Evolutionary conservation across 2,797 vertebrate genomes (phyloP).

Genomic region (Tamandua tetradactyla): DNA sequence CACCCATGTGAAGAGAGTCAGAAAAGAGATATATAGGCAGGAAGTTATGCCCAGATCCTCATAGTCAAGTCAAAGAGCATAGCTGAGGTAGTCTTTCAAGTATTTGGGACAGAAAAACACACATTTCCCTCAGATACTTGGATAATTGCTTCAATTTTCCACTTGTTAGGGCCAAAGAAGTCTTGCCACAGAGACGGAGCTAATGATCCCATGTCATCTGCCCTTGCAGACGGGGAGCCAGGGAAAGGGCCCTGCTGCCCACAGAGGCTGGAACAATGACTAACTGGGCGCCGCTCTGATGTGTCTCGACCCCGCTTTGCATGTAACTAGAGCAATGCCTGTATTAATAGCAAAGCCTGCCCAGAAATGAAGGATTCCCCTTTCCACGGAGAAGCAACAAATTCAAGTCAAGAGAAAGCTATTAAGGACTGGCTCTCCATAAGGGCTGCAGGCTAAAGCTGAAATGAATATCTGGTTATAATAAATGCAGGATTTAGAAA

Average conservation of each 20-base stretch:
- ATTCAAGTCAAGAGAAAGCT: constrained; percentile 2
- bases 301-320: neutral
- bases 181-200: constrained; percentile 65
- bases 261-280: constrained; percentile 21
- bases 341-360: constrained; percentile 14
- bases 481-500: constrained; percentile 32
- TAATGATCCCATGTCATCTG: constrained; percentile 55
- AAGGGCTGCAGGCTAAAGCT: neutral
- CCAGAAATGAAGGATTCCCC: constrained; percentile 41
- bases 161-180: constrained; percentile 57
- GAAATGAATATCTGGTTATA: neutral
- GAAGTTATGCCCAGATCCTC: neutral
- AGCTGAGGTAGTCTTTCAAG: constrained; percentile 59
- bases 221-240: constrained; percentile 1
- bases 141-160: constrained; percentile 66
- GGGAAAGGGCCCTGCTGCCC: constrained; percentile 48
- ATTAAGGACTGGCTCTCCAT: neutral
- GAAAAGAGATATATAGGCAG: neutral
- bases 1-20: neutral
- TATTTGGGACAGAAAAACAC: constrained; percentile 72
- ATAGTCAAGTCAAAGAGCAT: constrained; percentile 20
- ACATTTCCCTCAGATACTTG: constrained; percentile 73
- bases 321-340: neutral
- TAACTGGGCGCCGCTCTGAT: neutral
- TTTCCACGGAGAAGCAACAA: constrained; percentile 26